These are phyloP conservation scores for Nyleta sp. DNA, from an alignment of 2,888 invertebrate species.

Conservation along the genomic window DNA sequence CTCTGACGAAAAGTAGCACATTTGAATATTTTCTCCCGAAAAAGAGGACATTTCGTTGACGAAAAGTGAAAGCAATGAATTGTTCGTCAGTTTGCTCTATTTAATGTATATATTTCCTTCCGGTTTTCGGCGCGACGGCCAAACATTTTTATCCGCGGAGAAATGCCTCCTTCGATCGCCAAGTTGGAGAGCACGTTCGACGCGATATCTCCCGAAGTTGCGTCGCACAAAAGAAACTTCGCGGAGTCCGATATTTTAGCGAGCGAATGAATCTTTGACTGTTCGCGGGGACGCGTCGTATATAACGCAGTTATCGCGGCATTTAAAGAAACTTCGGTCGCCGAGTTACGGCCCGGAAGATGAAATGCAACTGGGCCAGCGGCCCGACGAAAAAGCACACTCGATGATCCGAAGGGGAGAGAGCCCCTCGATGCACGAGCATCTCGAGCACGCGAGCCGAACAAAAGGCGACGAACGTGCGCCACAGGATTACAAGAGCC, in stretches of 20 bases:
- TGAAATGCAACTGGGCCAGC: constrained; percentile 52
- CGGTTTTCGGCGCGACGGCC: constrained; percentile 26
- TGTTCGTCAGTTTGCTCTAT: background rate
- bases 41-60: too few species aligned
- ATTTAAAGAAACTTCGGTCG: constrained; percentile 60
- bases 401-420: too few species aligned
- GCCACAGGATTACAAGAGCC: constrained; percentile 47
- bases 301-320: constrained; percentile 62
- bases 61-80: too few species aligned
- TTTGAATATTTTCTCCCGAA: too few species aligned
- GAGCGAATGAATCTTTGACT: constrained; percentile 51
- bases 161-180: constrained; percentile 51
- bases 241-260: constrained; percentile 55
- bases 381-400: too few species aligned
- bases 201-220: constrained; percentile 44
- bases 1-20: too few species aligned
- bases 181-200: constrained; percentile 59
- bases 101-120: constrained; percentile 25
- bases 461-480: constrained; percentile 53
- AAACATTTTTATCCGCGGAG: constrained; percentile 49
- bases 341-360: constrained; percentile 41
- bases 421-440: constrained; percentile 39
- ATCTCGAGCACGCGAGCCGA: constrained; percentile 45
- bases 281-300: constrained; percentile 49
- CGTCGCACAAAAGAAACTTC: constrained; percentile 55